Evolutionary conservation across 2,113 vertebrate species (phyloP).

Genomic region (Percopsis transmontana): DNA sequence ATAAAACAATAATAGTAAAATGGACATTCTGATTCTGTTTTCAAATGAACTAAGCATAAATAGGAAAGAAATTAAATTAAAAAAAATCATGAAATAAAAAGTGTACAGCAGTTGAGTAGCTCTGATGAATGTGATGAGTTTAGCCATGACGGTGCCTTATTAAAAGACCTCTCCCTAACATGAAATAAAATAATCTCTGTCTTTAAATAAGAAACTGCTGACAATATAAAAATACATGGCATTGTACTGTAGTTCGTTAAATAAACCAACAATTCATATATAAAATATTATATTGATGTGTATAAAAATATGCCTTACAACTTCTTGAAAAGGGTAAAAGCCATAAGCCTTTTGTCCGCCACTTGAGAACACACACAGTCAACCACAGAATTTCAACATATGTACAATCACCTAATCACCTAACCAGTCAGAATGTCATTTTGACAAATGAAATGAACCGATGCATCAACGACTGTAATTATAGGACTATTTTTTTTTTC

Average conservation of each 20-base stretch:
- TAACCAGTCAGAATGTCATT: constrained; percentile 59
- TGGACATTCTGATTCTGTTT: constrained; percentile 50
- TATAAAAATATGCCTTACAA: constrained; percentile 83
- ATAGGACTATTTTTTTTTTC: constrained; percentile 54
- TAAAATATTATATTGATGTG: constrained; percentile 82
- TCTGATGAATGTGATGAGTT: constrained; percentile 58
- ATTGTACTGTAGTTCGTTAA: constrained; percentile 80
- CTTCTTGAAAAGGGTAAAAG: constrained; percentile 79
- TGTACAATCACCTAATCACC: constrained; percentile 76
- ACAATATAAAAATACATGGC: constrained; percentile 85
- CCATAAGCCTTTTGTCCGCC: constrained; percentile 74
- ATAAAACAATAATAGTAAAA: constrained; percentile 58
- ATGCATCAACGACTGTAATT: constrained; percentile 64
- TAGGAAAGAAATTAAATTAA: constrained; percentile 55
- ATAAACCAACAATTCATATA: constrained; percentile 83
- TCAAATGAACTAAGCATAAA: constrained; percentile 66
- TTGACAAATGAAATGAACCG: constrained; percentile 58
- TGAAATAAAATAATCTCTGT: constrained; percentile 77
- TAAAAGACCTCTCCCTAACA: constrained; percentile 60
- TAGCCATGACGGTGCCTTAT: constrained; percentile 59
- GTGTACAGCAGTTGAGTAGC: constrained; percentile 72
- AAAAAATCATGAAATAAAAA: constrained; percentile 45
- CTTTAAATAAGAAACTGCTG: constrained; percentile 78
- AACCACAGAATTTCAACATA: constrained; percentile 72
- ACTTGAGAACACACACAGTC: constrained; percentile 71